A percentile compares a stretch with the other conserved stretches of the same genome.
These are phyloP conservation scores for Rhinolophus sinicus DNA, from an alignment of 2,113 vertebrate species.

Conservation along the genomic window DNA sequence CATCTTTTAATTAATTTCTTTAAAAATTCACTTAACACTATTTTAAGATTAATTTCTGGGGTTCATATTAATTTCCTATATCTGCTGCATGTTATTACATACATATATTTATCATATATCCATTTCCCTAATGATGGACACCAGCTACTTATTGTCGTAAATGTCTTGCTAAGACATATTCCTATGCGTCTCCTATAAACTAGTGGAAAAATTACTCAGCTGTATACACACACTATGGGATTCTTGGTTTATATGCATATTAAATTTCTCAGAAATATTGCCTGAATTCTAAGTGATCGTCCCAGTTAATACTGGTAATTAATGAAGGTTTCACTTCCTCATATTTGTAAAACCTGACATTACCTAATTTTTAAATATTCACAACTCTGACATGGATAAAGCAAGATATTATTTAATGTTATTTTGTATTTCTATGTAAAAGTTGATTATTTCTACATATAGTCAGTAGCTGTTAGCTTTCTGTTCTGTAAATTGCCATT, in stretches of 20 bases:
- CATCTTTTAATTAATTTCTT: background rate
- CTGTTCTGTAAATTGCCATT: background rate
- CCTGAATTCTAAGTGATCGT: background rate
- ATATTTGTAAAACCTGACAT: background rate
- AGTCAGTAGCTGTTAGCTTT: background rate
- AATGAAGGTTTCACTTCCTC: background rate
- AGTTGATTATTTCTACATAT: background rate
- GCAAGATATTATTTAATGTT: background rate
- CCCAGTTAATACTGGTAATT: background rate
- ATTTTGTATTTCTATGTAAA: background rate
- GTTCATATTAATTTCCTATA: background rate
- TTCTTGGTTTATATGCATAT: background rate
- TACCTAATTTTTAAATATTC: background rate
- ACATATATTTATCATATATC: background rate
- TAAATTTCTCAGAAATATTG: background rate
- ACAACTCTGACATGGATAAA: background rate
- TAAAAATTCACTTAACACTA: background rate
- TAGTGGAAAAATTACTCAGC: background rate
- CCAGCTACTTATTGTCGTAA: background rate
- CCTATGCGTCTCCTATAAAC: background rate
- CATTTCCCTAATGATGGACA: background rate
- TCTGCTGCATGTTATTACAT: background rate
- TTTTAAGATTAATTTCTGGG: background rate
- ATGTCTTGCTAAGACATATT: background rate
- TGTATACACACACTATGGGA: background rate